phyloP scores from a whole-genome alignment of 2,797 vertebrate genomes.

The Molossus alvarezi region DNA sequence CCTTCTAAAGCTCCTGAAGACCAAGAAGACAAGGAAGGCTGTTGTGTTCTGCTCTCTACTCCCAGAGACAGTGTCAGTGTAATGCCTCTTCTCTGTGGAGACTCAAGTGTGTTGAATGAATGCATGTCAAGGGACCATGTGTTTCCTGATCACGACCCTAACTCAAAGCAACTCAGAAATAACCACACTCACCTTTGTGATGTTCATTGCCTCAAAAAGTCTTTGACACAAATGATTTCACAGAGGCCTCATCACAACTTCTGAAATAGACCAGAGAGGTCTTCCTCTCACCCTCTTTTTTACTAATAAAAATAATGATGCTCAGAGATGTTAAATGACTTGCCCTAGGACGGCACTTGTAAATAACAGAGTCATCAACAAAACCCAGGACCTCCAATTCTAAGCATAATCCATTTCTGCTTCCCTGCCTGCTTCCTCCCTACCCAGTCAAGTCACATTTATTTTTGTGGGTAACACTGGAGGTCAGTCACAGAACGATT shows the following conservation, averaged over 20 bases:
- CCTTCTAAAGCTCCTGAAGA: not conserved
- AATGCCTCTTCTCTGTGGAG: not conserved
- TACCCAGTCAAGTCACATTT: not conserved
- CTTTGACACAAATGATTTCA: slow-evolving; percentile 32
- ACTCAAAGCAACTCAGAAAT: slow-evolving; percentile 38
- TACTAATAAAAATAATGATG: not conserved
- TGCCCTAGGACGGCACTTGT: not conserved
- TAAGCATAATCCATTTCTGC: not conserved
- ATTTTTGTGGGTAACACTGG: not conserved
- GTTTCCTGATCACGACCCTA: not conserved
- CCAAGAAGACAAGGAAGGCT: not conserved
- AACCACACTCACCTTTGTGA: not conserved
- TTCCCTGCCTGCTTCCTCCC: not conserved
- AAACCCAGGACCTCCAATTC: not conserved
- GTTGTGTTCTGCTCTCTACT: not conserved
- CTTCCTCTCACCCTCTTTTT: not conserved
- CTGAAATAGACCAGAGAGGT: not conserved
- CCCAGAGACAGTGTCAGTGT: not conserved
- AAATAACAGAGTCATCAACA: not conserved
- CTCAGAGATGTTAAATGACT: not conserved
- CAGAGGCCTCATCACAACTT: not conserved
- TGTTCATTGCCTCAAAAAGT: not conserved
- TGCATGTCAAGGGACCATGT: not conserved
- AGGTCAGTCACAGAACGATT: not conserved
- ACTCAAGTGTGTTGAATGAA: not conserved